Conservation (phyloP, 1,140 invertebrate genomes). For the Drosophila ohnishii region DNA sequence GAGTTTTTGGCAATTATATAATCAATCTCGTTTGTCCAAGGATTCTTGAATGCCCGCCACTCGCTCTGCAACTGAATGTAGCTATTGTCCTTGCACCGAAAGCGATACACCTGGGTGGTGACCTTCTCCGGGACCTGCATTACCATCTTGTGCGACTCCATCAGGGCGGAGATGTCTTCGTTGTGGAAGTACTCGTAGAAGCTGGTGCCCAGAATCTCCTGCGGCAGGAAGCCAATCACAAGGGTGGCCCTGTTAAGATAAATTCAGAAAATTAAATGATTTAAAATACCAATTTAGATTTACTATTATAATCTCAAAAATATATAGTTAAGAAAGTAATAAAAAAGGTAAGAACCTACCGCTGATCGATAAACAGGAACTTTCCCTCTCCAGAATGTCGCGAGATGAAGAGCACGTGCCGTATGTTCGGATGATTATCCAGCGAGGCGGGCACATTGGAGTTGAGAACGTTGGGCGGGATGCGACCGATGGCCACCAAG, state of each 20-base stretch:
- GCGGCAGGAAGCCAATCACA: slow-evolving; percentile 94
- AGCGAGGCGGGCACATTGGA: slow-evolving; percentile 79
- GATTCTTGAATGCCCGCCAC: slow-evolving; percentile 94
- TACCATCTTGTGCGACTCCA: slow-evolving; percentile 92
- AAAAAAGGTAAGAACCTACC: slow-evolving; percentile 82
- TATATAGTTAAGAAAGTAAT: background rate
- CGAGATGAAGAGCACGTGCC: slow-evolving; percentile 89
- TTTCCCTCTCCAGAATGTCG: slow-evolving; percentile 97
- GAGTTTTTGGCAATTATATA: slow-evolving; percentile 94
- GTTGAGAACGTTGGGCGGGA: slow-evolving; percentile 85
- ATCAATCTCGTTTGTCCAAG: slow-evolving; percentile 96
- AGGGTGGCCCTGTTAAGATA: slow-evolving; percentile 89
- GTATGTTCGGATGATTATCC: slow-evolving; percentile 83
- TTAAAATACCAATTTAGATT: too few species aligned
- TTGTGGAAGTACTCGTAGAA: slow-evolving; percentile 97
- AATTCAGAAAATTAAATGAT: background rate
- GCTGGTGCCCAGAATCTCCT: slow-evolving; percentile 95
- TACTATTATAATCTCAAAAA: background rate
- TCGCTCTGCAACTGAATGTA: slow-evolving; percentile 90
- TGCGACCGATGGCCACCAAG: slow-evolving; percentile 91
- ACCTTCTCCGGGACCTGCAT: slow-evolving; percentile 87
- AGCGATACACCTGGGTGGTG: slow-evolving; percentile 89
- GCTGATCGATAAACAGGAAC: slow-evolving; percentile 97
- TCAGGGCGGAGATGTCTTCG: slow-evolving; percentile 91
- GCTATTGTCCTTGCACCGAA: slow-evolving; percentile 90